phyloP scores from a whole-genome alignment of 2,113 vertebrate species.

The Nyctereutes procyonoides region DNA sequence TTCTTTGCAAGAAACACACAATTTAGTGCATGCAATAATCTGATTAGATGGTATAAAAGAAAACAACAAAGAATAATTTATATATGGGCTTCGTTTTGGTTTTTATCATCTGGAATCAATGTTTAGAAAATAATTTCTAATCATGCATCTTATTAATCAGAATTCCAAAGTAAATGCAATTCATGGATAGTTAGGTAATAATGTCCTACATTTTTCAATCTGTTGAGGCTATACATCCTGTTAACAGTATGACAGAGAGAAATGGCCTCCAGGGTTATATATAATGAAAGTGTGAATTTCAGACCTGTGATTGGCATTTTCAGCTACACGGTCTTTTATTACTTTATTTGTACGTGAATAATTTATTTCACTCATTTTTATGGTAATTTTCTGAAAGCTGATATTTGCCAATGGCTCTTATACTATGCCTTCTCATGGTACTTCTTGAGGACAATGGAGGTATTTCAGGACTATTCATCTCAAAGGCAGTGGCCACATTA shows the following conservation, averaged over 20 bases:
- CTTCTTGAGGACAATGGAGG: background rate
- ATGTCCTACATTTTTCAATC: slow-evolving; percentile 62
- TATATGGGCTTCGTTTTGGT: slow-evolving; percentile 46
- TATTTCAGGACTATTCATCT: background rate
- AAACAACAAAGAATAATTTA: slow-evolving; percentile 64
- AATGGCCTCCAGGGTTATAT: slow-evolving; percentile 60
- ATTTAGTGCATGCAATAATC: background rate
- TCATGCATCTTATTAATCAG: slow-evolving; percentile 69
- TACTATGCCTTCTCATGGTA: background rate
- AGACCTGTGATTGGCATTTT: slow-evolving; percentile 65
- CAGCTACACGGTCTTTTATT: slow-evolving; percentile 69
- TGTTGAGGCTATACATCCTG: slow-evolving; percentile 61
- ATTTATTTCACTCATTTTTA: slow-evolving; percentile 73
- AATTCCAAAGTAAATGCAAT: slow-evolving; percentile 71
- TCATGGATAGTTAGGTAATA: slow-evolving; percentile 71
- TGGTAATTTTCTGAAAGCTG: slow-evolving; percentile 62
- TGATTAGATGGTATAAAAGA: background rate
- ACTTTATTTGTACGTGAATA: slow-evolving; percentile 69
- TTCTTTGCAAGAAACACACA: background rate
- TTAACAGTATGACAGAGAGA: slow-evolving; percentile 76
- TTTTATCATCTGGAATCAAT: slow-evolving; percentile 73
- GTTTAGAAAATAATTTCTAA: slow-evolving; percentile 77
- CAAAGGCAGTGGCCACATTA: background rate
- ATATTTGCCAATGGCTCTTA: background rate
- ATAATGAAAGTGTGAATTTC: slow-evolving; percentile 72